Evolutionary conservation across 1,140 invertebrate genomes (phyloP).

Genomic region (Sinella curviseta): DNA sequence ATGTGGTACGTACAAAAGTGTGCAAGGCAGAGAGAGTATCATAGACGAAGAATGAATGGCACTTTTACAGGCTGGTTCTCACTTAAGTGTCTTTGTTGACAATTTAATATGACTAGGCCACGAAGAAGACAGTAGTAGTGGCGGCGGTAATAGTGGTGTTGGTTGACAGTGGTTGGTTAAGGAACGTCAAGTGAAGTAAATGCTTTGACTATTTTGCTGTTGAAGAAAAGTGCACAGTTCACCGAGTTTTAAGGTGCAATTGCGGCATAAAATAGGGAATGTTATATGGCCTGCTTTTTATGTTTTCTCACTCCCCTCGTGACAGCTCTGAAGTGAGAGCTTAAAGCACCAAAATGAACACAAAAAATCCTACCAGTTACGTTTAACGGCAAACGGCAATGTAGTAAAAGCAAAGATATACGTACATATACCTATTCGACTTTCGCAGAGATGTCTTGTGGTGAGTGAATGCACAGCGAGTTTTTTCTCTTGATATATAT

Average conservation of each 20-base stretch:
- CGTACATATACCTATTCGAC: background rate
- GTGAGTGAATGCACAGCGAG: too few species aligned
- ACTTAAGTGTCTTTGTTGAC: constrained; percentile 12
- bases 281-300: background rate
- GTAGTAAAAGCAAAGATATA: background rate
- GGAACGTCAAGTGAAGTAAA: background rate
- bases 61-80: background rate
- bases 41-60: too few species aligned
- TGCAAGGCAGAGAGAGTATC: too few species aligned
- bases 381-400: background rate
- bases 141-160: background rate
- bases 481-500: too few species aligned
- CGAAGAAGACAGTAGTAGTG: background rate
- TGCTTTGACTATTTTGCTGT: background rate
- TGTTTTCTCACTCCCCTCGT: background rate
- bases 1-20: too few species aligned
- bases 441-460: background rate
- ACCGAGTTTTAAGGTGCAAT: background rate
- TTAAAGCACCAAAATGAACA: background rate
- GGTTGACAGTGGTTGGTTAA: background rate
- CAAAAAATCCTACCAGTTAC: background rate
- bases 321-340: background rate
- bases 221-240: background rate
- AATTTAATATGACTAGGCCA: background rate
- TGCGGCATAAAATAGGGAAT: background rate